Conservation (phyloP, 1,140 invertebrate species). For the Rhysida immarginata region DNA sequence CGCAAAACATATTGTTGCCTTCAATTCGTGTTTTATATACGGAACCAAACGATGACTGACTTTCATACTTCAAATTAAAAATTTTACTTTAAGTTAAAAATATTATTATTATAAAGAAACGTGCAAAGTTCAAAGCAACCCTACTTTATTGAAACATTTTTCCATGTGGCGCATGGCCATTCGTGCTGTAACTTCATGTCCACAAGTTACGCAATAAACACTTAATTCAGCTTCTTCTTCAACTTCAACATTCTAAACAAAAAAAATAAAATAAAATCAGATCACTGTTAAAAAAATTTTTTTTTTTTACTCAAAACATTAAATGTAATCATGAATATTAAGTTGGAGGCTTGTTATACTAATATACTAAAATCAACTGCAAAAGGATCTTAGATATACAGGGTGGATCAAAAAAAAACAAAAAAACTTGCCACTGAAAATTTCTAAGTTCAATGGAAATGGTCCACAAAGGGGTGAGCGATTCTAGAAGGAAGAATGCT, state of each 20-base stretch:
- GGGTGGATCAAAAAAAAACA: no score
- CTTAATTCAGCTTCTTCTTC: conserved; percentile 57
- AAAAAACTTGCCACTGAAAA: no score
- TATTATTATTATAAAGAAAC: background rate
- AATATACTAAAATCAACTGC: no score
- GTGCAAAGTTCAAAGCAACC: conserved; percentile 7
- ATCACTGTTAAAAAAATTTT: no score
- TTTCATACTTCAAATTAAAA: conserved; percentile 58
- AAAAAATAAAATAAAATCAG: no score
- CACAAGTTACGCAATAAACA: conserved; percentile 92
- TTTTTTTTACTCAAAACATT: no score
- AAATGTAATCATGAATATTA: no score
- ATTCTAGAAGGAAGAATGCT: no score
- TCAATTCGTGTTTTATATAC: conserved; percentile 87
- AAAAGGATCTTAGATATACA: no score
- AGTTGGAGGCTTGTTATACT: no score
- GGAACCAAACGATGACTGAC: conserved; percentile 89
- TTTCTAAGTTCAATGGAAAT: no score
- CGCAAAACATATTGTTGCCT: conserved; percentile 93
- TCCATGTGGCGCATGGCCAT: conserved; percentile 39
- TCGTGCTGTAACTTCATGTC: conserved; percentile 68
- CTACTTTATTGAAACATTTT: conserved; percentile 81
- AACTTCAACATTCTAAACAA: conserved; percentile 37
- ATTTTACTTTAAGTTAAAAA: conserved; percentile 2
- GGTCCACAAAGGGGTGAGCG: no score